Percentiles rank a stretch among this genome's conserved stretches.
Evolutionary conservation across 2,113 vertebrate genomes (phyloP).

Genomic region (Bostrychus sinensis): DNA sequence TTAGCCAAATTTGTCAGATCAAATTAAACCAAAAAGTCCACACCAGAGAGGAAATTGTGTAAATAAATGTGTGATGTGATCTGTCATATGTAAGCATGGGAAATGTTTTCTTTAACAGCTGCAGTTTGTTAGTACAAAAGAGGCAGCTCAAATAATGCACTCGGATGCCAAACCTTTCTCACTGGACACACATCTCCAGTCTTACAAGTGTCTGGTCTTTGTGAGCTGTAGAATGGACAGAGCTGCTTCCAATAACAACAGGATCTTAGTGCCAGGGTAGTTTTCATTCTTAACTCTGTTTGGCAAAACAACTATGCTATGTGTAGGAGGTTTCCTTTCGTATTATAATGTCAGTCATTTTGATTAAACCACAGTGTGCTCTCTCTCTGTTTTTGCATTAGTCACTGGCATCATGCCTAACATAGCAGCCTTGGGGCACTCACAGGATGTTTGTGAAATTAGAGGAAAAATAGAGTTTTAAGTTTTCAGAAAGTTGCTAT

Average conservation of each 20-base stretch:
- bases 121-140: constrained; percentile 14
- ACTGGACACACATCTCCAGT: constrained; percentile 41
- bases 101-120: neutral
- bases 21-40: constrained; percentile 33
- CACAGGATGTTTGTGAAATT: constrained; percentile 9
- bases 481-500: neutral
- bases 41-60: neutral
- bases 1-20: constrained; percentile 68
- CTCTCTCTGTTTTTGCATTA: constrained; percentile 39
- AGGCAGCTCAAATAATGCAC: constrained; percentile 10
- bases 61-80: neutral
- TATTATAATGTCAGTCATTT: constrained; percentile 48
- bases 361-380: constrained; percentile 60
- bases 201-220: constrained; percentile 49
- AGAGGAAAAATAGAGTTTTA: constrained; percentile 18
- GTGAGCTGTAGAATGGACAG: constrained; percentile 47
- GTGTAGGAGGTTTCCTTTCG: constrained; percentile 28
- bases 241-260: constrained; percentile 49
- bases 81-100: neutral
- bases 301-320: constrained; percentile 32
- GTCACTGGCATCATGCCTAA: constrained; percentile 49
- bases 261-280: constrained; percentile 36
- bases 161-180: constrained; percentile 27
- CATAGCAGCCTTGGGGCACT: constrained; percentile 47
- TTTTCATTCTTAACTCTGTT: constrained; percentile 33